Evolutionary conservation across 2,888 invertebrate species (phyloP).

Genomic region (Rhamnusium bicolor): DNA sequence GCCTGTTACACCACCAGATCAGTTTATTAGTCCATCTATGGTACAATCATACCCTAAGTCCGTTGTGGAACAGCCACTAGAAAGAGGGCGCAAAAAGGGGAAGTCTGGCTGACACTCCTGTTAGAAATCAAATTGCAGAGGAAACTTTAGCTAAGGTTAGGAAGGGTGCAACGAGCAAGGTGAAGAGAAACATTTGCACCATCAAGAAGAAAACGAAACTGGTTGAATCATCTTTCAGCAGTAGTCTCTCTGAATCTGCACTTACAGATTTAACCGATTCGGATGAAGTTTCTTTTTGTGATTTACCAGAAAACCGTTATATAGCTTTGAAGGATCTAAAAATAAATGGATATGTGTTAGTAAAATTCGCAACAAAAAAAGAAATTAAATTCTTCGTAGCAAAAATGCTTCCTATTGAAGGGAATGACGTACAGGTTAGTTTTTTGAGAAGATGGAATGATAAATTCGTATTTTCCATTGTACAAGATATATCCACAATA

Average conservation of each 20-base stretch:
- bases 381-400: too few relatives aligned
- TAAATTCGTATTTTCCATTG: too few relatives aligned
- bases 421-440: too few relatives aligned
- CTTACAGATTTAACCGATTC: constrained; percentile 18
- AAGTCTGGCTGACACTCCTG: not conserved
- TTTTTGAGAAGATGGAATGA: too few relatives aligned
- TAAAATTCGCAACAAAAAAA: not conserved
- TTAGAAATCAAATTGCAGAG: not conserved
- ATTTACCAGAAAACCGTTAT: not conserved
- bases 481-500: too few relatives aligned
- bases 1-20: not conserved
- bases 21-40: constrained; percentile 11
- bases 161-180: too few relatives aligned
- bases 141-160: not conserved
- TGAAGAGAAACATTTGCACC: too few relatives aligned
- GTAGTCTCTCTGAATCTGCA: not conserved
- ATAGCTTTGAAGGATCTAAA: not conserved
- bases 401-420: too few relatives aligned
- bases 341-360: not conserved
- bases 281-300: constrained; percentile 16
- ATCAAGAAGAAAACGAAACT: constrained; percentile 5
- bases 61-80: not conserved
- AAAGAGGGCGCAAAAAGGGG: not conserved
- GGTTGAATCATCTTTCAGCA: constrained; percentile 6
- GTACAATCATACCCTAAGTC: not conserved